Percentiles rank a stretch among this genome's conserved stretches.
Evolutionary conservation across 2,888 invertebrate species (phyloP).

Genomic region (Crematogaster levior): DNA sequence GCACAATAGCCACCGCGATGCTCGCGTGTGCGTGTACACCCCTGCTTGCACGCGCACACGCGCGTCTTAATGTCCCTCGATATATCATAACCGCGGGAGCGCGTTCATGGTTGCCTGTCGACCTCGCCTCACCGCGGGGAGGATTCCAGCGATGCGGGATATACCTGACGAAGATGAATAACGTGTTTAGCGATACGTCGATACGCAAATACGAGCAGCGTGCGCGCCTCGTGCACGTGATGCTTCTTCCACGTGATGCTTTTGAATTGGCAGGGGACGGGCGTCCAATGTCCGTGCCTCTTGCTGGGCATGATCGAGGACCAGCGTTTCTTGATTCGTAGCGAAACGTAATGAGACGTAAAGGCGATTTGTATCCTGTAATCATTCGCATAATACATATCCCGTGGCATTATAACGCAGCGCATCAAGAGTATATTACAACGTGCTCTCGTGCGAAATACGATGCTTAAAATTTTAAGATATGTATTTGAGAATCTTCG

Average conservation of each 20-base stretch:
- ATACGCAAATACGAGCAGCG: constrained; percentile 66
- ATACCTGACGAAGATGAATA: constrained; percentile 80
- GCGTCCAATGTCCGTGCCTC: constrained; percentile 3
- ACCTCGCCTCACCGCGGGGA: constrained; percentile 63
- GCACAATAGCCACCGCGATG: constrained; percentile 55
- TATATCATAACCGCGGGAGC: constrained; percentile 76
- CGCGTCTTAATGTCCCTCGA: constrained; percentile 73
- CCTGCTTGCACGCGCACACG: constrained; percentile 41
- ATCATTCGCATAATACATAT: constrained; percentile 27
- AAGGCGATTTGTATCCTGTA: constrained; percentile 47
- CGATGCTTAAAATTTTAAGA: neutral
- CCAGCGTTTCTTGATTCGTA: constrained; percentile 44
- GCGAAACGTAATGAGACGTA: constrained; percentile 48
- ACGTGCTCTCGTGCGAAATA: neutral
- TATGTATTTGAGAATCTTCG: neutral
- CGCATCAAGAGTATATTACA: neutral
- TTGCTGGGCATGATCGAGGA: constrained; percentile 47
- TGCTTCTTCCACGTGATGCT: neutral
- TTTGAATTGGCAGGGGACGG: constrained; percentile 13
- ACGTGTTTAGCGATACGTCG: constrained; percentile 73
- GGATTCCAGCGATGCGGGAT: constrained; percentile 63
- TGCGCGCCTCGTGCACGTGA: neutral
- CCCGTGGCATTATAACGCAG: constrained; percentile 13
- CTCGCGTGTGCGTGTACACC: constrained; percentile 45
- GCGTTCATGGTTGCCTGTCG: constrained; percentile 59